Base-by-base conservation (phyloP, 1,140 invertebrate species). In the Dinoponera quadriceps region DNA sequence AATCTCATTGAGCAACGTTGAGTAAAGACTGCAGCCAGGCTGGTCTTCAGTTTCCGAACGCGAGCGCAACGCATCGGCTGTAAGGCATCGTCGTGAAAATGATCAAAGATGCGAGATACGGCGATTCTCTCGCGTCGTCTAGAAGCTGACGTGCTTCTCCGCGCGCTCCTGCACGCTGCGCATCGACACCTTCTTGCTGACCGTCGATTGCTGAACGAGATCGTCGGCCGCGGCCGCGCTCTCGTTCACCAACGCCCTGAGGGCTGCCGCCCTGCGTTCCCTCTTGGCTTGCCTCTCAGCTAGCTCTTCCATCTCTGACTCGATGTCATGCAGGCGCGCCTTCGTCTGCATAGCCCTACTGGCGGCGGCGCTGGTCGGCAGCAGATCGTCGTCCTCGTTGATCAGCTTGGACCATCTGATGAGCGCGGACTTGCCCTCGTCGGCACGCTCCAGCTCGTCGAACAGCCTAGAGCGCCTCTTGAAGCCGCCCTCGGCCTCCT, bases 301-400 rank as follows among this genome's bases (percentile, higher is more conserved):
- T 59, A 95, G 74, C 72, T 94, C 94, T 44, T 95, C 94, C 91
- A 95, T 93, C 78, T 95, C 95, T 1, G 86, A 90, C 66, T 95
- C 94, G 7, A 95, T 84, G n/a, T 95, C 94, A 13, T 90, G 87
- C 0, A 95, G 83, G 9, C 95, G 88, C 1, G 93, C 94, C 27
- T 94, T 92, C 9, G 94, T 94, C 51, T 92, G 90, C 18, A 87
- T 90, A 0, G 94, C 95, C 4, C 95, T 85, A 5, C 86, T 86
- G 0, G 91, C 92, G 0, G 95, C 94, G 0, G 92, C 87, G 48
- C 74, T 90, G 29, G 54, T 71, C 14, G 66, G 71, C 7, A 85
- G 13, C 60, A 81, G 38, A 0, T 87, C 90, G 0, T 92, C 89
- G 11, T 91, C 91, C 9, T 85, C 69, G 71, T 88, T 72, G n/a